Evolutionary conservation across 2,888 invertebrate genomes (phyloP).

Genomic region (Dromius quadrimaculatus): DNA sequence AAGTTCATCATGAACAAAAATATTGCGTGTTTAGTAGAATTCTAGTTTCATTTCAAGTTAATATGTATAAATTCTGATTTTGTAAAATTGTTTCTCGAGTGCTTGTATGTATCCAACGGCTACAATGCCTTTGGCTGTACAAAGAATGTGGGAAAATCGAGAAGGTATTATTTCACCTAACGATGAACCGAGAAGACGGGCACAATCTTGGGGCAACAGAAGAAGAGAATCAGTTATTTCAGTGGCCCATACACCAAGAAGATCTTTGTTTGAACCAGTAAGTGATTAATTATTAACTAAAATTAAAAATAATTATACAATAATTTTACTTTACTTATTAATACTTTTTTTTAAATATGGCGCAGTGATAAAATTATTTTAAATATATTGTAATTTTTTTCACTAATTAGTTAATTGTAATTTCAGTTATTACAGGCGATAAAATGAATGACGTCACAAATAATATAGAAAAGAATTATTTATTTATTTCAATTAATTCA

Average conservation of each 20-base stretch:
- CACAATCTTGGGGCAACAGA: constrained; percentile 51
- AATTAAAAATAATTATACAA: not conserved
- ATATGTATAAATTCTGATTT: not conserved
- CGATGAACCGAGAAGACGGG: constrained; percentile 42
- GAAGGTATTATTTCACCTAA: constrained; percentile 36
- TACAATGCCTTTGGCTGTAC: constrained; percentile 44
- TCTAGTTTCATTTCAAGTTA: not conserved
- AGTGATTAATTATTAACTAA: not conserved
- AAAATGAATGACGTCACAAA: no score
- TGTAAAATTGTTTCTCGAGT: constrained; percentile 3
- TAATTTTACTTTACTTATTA: not conserved
- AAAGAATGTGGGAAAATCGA: constrained; percentile 47
- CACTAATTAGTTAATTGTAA: no score
- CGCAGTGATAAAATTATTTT: constrained; percentile 7
- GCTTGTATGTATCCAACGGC: constrained; percentile 21
- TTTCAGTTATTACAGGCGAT: no score
- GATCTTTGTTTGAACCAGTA: constrained; percentile 51
- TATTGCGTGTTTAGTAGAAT: not conserved
- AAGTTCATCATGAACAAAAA: not conserved
- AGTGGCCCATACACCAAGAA: constrained; percentile 50
- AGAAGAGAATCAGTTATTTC: constrained; percentile 50
- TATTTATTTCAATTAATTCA: no score
- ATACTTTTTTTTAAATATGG: not conserved
- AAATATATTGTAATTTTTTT: not conserved
- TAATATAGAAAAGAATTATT: no score